phyloP scores from a whole-genome alignment of 2,888 invertebrate genomes.

The Drosophila birchii region DNA sequence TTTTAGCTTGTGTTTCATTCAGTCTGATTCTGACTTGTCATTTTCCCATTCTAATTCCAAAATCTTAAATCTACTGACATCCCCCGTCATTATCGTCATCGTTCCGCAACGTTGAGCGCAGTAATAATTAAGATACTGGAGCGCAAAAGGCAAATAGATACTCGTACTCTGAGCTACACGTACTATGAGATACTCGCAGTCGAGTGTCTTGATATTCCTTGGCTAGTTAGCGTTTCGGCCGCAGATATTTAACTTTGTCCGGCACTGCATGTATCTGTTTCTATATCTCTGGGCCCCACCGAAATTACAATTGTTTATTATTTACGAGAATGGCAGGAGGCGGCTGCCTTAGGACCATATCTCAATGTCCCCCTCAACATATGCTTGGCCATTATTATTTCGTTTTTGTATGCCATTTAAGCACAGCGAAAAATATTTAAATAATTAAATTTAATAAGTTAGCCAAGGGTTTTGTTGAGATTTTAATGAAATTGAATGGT shows the following conservation, averaged over 20 bases:
- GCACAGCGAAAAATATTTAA: conserved; percentile 7
- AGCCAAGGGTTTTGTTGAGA: neutral
- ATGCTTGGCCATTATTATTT: conserved; percentile 6
- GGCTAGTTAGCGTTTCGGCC: conserved; percentile 4
- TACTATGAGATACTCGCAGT: conserved; percentile 4
- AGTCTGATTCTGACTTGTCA: conserved; percentile 55
- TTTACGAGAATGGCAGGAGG: conserved; percentile 36
- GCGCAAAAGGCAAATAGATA: conserved; percentile 44
- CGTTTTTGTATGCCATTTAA: neutral
- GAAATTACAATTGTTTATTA: conserved; percentile 35
- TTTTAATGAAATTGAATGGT: neutral
- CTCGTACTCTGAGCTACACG: conserved; percentile 17
- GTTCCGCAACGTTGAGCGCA: conserved; percentile 69
- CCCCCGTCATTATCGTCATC: conserved; percentile 3
- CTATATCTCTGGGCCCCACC: conserved; percentile 13
- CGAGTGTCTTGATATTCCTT: conserved; percentile 16
- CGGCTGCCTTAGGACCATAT: conserved; percentile 32
- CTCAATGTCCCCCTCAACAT: conserved; percentile 37
- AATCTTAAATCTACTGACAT: neutral
- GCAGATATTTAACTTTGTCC: conserved; percentile 6
- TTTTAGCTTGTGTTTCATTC: conserved; percentile 20
- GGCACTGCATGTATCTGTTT: conserved; percentile 5
- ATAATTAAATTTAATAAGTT: neutral
- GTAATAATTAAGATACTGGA: conserved; percentile 65
- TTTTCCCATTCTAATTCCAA: conserved; percentile 32